Evolutionary conservation across 2,113 vertebrate genomes (phyloP), one percentile per base, ranked within the genome.

Genomic region (Oryzias celebensis): DNA sequence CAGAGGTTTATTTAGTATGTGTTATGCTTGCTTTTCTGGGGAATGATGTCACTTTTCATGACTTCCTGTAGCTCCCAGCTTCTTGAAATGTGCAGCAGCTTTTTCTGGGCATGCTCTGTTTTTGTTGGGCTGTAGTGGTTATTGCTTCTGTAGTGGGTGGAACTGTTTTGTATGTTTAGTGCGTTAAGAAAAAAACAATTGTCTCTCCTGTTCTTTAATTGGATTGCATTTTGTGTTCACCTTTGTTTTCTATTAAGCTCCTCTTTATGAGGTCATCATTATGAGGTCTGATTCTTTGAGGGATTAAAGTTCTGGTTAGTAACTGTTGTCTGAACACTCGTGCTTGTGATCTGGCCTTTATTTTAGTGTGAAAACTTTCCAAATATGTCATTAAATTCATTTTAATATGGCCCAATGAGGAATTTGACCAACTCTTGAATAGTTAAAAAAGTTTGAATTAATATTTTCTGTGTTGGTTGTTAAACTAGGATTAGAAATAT

Each of bases 71-170:
- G 36, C 36, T 10, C 36, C 8, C 36, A 36, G 36, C 36, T 10
- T 36, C 36, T 13, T 36, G 10, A 36, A 36, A 36, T 12, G 36
- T 10, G 36, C 36, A 20, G 58, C 55, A 41, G 54, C 68, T 85
- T 78, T 86, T 82, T 80, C 46, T 70, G 71, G 46, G 51, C 62
- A 1, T 72, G 47, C 45, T 67, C 65, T 80, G 65, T 66, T 77
- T 77, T 75, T 72, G 22, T 68, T 71, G 52, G 65, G 58, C 74
- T 75, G 36, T 55, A 49, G 62, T 45, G 24, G 50, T 58, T 62
- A 65, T 72, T 57, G 68, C 42, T n/a, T 4, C 62, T 75, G 68
- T 62, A 36, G 71, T 63, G 52, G 12, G 17, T 51, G 31, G 22
- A 20, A 17, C 46, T 53, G 43, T 28, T 62, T 1, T 28, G 43